Base-by-base conservation (phyloP, 2,888 invertebrate species). In the Leptinotarsa juncta region DNA sequence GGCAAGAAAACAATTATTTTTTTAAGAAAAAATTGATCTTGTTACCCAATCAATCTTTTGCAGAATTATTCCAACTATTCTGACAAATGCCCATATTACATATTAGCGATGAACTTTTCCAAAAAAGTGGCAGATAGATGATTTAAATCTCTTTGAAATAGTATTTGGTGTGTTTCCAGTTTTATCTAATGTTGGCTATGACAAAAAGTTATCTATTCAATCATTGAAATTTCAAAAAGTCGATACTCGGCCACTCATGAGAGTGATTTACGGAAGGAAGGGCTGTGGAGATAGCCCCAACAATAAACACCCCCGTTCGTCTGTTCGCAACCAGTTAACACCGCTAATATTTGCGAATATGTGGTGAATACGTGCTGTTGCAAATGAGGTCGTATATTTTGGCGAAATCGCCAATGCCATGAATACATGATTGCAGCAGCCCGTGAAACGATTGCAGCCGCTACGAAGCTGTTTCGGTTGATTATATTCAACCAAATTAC, bases 331-430 rank as follows among this genome's bases (percentile, higher is more conserved):
- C 62, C 32, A 0, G 57, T 57, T 57, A 57, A 57, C 23, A 57
- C 14, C 15, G 23, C 26, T 23, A n/a, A 16, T 62, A 18, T 62
- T 62, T 62, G 62, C 42, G 62, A 32, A 42, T 62, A 62, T 62
- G 62, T 42, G 26, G 62, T 42, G 62, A 62, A n/a, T 62, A 62
- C 62, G 62, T 42, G 62, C 32, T n/a, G 14, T n/a, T 62, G 62
- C 62, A 62, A 60, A 62, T 62, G 26, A 62, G 62, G 42, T 42
- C 42, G 18, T 62, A 62, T 42, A 62, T 62, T 62, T 32, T n/a
- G 62, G 26, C 42, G 62, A 12, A 62, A 62, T 62, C 62, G 62
- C 62, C 62, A 12, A 16, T 62, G 62, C 62, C 42, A 62, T 32
- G 62, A 26, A 62, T 62, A 62, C 42, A 18, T 10, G 26, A 62